Evolutionary conservation across 1,140 invertebrate genomes (phyloP), one percentile per base, ranked within the genome.

Genomic region (Euglossa dilemma): DNA sequence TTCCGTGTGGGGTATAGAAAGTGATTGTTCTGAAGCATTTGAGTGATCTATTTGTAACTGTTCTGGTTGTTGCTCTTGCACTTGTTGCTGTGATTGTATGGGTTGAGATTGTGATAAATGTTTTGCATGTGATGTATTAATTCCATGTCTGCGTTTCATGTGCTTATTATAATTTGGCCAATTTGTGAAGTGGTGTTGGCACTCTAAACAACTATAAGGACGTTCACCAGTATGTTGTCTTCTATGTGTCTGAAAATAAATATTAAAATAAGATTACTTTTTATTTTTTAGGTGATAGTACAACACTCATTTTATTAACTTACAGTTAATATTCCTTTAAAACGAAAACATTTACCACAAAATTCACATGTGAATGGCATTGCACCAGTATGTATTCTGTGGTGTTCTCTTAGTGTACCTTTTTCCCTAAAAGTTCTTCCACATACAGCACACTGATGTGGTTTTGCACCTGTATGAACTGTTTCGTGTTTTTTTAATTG

Each of bases 371-470:
- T 95, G 85, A 96, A 96, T 2, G 98, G 98, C 95, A 98, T 97
- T 61, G 97, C 97, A 23, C 97, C 98, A 4, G 98, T 98, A 90
- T 99, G 98, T 57, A 97, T 96, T 80, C 95, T 92, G 79, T 95
- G 94, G 89, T 96, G 95, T 91, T 96, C 96, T 73, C 95, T 95
- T 47, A 96, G 88, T 7, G 95, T 96, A 7, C 95, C 95, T 72
- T 95, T 93, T 90, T 97, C 95, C 81, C 96, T 93, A 89, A 98
- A 98, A 80, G 96, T 95, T 84, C 96, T 94, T 2, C 96, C 96
- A 89, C 97, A 98, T 63, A 96, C 95, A 54, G 96, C 95, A 91
- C 97, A 98, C 56, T 96, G 95, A 92, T 97, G 97, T 0, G 96
- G 96, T 91, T 97, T 97, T 14, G 96, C 95, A 2, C 96, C 96